Percentiles rank a stretch among this genome's conserved stretches.
Conservation (phyloP, 1,140 invertebrate species). For the Scaptomyza pallida region DNA sequence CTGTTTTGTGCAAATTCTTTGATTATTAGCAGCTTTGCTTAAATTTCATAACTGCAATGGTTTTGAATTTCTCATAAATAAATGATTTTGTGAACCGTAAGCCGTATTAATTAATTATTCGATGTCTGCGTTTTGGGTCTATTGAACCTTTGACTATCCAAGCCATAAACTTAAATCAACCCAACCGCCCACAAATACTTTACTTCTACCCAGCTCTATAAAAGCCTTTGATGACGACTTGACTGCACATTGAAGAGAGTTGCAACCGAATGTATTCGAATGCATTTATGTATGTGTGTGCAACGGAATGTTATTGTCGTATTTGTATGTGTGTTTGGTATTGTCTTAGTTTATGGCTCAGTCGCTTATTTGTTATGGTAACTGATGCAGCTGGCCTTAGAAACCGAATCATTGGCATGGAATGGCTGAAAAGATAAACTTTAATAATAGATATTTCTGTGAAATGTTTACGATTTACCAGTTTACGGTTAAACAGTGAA, state of each 20-base stretch:
- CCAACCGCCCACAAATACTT: no score
- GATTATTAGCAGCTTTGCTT: slow-evolving; percentile 11
- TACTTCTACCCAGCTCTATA: background rate
- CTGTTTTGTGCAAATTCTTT: background rate
- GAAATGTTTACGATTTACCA: background rate
- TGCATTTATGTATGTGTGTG: slow-evolving; percentile 1
- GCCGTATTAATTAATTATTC: slow-evolving; percentile 23
- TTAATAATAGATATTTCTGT: background rate
- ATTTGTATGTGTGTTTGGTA: slow-evolving; percentile 5
- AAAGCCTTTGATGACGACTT: slow-evolving; percentile 31
- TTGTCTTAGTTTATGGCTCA: slow-evolving; percentile 36
- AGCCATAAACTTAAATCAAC: background rate
- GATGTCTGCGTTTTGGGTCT: slow-evolving; percentile 2
- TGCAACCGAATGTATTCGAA: background rate
- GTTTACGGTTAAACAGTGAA: no score
- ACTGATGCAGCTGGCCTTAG: background rate
- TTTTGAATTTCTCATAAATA: slow-evolving; percentile 3
- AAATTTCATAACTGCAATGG: slow-evolving; percentile 10
- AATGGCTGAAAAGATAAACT: background rate
- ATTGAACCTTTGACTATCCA: background rate
- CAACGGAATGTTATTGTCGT: background rate
- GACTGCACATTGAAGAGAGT: slow-evolving; percentile 14
- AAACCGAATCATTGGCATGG: slow-evolving; percentile 10
- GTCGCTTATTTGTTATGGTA: slow-evolving; percentile 7
- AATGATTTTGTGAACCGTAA: slow-evolving; percentile 13